Conservation (phyloP, 2,113 vertebrate species). For the Mastomys coucha region DNA sequence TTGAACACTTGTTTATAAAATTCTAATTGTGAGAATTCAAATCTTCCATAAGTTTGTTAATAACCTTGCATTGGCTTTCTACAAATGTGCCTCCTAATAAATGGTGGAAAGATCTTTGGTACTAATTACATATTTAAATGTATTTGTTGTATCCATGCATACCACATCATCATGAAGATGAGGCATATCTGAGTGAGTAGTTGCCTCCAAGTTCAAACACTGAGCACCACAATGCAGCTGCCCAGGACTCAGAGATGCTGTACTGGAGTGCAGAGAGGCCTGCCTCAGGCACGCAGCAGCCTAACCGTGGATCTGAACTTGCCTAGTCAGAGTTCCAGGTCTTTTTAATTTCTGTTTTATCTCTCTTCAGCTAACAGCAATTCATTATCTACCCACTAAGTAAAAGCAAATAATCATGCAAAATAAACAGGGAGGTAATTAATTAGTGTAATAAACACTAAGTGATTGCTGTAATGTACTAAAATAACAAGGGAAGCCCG, state of each 20-base stretch:
- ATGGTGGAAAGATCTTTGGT: conserved; percentile 48
- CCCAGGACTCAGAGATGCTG: not conserved
- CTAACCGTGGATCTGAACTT: not conserved
- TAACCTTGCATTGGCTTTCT: conserved; percentile 75
- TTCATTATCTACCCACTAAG: conserved; percentile 74
- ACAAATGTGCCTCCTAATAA: conserved; percentile 77
- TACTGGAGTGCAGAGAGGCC: not conserved
- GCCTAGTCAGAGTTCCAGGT: conserved; percentile 9
- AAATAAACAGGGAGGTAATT: conserved; percentile 77
- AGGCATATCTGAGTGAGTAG: conserved; percentile 76
- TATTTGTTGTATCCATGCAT: conserved; percentile 67
- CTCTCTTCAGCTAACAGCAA: conserved; percentile 48
- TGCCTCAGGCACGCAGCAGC: not conserved
- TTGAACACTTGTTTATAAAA: conserved; percentile 74
- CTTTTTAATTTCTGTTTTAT: conserved; percentile 59
- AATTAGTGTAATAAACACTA: conserved; percentile 76
- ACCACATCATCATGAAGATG: conserved; percentile 69
- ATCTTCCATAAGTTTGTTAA: conserved; percentile 75
- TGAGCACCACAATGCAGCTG: conserved; percentile 35
- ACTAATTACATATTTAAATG: conserved; percentile 78
- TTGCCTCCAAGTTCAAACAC: conserved; percentile 74
- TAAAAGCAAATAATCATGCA: conserved; percentile 75
- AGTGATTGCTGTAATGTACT: conserved; percentile 30
- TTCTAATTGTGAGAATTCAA: conserved; percentile 67
- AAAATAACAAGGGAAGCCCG: conserved; percentile 53